These are phyloP conservation scores for Bos javanicus DNA, from an alignment of 2,113 vertebrate genomes.

Conservation along the genomic window DNA sequence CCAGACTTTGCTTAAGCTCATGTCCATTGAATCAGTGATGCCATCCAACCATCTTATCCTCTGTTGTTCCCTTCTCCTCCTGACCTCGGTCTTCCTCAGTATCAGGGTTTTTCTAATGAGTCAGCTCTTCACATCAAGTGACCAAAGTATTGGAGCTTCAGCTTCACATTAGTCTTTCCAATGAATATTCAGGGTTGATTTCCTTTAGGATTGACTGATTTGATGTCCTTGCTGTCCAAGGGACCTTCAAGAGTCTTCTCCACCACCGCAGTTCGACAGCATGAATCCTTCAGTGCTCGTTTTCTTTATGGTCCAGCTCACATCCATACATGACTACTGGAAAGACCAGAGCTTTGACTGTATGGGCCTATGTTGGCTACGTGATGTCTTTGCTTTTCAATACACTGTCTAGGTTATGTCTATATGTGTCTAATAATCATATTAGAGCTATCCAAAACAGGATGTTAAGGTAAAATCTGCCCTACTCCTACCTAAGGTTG, in stretches of 20 bases:
- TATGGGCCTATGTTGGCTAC: neutral
- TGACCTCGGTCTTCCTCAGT: neutral
- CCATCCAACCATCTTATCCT: neutral
- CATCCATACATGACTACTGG: neutral
- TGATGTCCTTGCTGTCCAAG: neutral
- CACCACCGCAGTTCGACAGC: neutral
- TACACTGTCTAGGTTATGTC: neutral
- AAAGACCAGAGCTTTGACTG: neutral
- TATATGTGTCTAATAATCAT: neutral
- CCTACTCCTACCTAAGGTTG: neutral
- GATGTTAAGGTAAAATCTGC: neutral
- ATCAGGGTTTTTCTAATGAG: neutral
- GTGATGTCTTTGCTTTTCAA: neutral
- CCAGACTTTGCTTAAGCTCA: neutral
- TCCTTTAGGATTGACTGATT: neutral
- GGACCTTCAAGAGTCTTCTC: neutral
- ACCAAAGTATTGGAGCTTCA: neutral
- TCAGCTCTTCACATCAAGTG: neutral
- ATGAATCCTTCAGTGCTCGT: neutral
- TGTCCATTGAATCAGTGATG: neutral
- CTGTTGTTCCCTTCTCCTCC: neutral
- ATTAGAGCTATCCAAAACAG: neutral
- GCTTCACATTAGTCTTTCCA: neutral
- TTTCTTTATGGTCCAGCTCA: neutral
- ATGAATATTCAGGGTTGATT: neutral